phyloP scores from a whole-genome alignment of 2,888 invertebrate species.

The Nemurella pictetii region DNA sequence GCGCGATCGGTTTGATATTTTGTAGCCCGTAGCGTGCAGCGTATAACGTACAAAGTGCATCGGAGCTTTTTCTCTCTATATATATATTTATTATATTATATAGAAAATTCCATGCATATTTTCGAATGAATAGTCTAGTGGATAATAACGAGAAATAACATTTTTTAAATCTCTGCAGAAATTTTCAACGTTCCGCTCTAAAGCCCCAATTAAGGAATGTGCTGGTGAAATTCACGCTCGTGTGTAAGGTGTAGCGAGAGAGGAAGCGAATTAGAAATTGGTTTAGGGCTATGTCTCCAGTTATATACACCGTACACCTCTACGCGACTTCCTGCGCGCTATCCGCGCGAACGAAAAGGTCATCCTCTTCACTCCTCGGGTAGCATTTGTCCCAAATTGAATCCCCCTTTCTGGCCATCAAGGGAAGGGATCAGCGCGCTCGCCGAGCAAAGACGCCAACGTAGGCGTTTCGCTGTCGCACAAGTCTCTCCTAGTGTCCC shows the following conservation, averaged over 20 bases:
- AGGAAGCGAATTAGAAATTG: background rate
- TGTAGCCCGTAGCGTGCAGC: background rate
- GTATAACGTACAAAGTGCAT: background rate
- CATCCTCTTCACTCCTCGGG: background rate
- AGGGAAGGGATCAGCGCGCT: background rate
- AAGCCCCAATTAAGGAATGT: background rate
- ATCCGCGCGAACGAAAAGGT: background rate
- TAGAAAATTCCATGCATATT: background rate
- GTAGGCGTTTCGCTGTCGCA: background rate
- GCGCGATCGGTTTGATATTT: background rate
- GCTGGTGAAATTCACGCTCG: background rate
- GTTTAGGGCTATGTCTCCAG: background rate
- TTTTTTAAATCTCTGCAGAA: background rate
- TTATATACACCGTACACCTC: background rate
- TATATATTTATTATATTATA: too few relatives aligned
- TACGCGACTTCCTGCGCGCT: background rate
- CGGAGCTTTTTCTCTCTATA: background rate
- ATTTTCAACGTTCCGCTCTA: background rate
- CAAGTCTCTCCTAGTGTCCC: background rate
- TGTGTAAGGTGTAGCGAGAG: background rate
- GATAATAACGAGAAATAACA: background rate
- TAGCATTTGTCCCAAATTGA: constrained; percentile 16
- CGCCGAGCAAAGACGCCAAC: background rate
- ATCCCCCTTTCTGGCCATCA: constrained; percentile 10
- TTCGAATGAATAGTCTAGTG: background rate